These are phyloP conservation scores for Drosophila paracracens DNA, from an alignment of 2,888 invertebrate genomes.

Conservation along the genomic window DNA sequence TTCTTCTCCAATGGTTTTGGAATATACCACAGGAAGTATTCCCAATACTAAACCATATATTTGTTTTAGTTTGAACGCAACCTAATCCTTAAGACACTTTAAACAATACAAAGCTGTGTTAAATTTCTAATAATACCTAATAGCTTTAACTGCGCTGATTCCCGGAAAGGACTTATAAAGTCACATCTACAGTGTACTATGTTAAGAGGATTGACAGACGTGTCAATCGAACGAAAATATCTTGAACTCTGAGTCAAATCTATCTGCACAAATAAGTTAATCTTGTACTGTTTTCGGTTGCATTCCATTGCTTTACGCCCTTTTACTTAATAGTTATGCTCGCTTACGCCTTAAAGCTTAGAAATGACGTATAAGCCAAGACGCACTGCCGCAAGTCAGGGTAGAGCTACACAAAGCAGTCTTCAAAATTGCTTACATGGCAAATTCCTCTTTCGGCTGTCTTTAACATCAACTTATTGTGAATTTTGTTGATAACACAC, in stretches of 20 bases:
- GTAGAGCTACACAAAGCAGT: constrained; percentile 34
- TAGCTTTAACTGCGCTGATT: neutral
- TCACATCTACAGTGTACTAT: neutral
- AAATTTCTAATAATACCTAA: neutral
- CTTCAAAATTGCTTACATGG: constrained; percentile 71
- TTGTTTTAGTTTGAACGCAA: neutral
- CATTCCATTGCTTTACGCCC: neutral
- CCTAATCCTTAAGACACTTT: neutral
- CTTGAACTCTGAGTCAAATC: neutral
- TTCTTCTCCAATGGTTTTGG: neutral
- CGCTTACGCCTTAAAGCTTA: constrained; percentile 21
- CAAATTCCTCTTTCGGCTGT: constrained; percentile 74
- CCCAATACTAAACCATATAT: neutral
- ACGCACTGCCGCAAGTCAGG: constrained; percentile 14
- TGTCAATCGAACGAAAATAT: neutral
- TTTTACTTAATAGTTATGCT: constrained; percentile 7
- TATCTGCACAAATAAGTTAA: constrained; percentile 1
- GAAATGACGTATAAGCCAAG: constrained; percentile 43
- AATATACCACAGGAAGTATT: neutral
- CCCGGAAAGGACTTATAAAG: neutral
- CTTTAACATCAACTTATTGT: constrained; percentile 81
- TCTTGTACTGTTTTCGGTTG: neutral
- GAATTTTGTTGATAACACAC: constrained; percentile 78
- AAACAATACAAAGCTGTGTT: neutral
- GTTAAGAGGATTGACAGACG: neutral